These are phyloP conservation scores for Theonella swinhoei DNA, from an alignment of 37 sponge, comb jelly and placozoan species.

Conservation along the genomic window DNA sequence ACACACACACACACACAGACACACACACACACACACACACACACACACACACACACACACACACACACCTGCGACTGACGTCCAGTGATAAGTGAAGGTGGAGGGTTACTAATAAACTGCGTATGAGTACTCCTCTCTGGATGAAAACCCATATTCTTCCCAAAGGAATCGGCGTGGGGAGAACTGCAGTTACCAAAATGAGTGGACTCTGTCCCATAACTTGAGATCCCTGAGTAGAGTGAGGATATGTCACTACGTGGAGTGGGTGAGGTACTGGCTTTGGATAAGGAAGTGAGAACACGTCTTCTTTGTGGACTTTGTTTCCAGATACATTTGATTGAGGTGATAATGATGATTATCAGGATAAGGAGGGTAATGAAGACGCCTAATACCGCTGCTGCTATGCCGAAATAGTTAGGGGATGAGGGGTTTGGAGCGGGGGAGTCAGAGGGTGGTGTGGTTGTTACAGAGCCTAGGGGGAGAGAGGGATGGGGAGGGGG, in stretches of 20 bases:
- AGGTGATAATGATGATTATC: no score
- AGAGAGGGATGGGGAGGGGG: no score
- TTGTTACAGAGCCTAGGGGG: not conserved
- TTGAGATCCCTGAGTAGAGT: not conserved
- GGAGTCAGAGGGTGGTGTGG: not conserved
- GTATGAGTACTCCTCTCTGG: not conserved
- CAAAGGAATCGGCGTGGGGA: not conserved
- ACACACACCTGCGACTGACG: not conserved
- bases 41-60: not conserved
- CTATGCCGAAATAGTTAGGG: not conserved
- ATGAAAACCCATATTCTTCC: not conserved
- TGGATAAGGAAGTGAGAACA: not conserved
- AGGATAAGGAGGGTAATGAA: no score
- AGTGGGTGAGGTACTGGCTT: not conserved
- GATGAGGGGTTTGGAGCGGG: not conserved
- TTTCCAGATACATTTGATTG: no score
- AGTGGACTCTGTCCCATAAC: not conserved
- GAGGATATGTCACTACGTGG: conserved; percentile 8
- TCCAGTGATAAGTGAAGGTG: conserved; percentile 26
- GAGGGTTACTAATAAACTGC: conserved; percentile 22
- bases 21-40: not conserved
- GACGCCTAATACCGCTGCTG: no score
- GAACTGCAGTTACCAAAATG: not conserved
- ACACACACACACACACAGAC: not conserved
- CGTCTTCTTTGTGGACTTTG: not conserved